Percentiles rank a stretch among this genome's conserved stretches.
These are phyloP conservation scores for Telenomus remus DNA, from an alignment of 1,140 invertebrate genomes.

Conservation along the genomic window DNA sequence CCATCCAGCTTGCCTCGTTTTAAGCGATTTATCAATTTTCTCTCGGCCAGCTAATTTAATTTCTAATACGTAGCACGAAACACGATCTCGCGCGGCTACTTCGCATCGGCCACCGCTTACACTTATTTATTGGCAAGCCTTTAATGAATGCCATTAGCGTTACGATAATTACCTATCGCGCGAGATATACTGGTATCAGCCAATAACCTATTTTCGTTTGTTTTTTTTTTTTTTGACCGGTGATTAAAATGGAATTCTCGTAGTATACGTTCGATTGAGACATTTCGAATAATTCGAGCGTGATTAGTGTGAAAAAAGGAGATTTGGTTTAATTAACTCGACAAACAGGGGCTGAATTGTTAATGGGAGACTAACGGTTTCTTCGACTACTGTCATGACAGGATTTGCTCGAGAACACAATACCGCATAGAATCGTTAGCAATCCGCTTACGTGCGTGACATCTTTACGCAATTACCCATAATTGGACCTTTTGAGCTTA, in stretches of 20 bases:
- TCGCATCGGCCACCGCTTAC: too few species aligned
- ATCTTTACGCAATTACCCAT: constrained; percentile 76
- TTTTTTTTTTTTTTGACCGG: too few species aligned
- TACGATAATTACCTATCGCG: too few species aligned
- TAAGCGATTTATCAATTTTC: constrained; percentile 74
- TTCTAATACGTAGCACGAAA: constrained; percentile 33
- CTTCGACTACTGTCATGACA: constrained; percentile 48
- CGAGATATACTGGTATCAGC: too few species aligned
- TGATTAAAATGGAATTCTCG: too few species aligned
- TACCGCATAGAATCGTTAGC: constrained; percentile 66
- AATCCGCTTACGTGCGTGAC: constrained; percentile 75
- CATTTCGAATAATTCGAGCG: too few species aligned
- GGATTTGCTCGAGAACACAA: constrained; percentile 66
- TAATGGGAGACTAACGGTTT: constrained; percentile 66
- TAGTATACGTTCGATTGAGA: too few species aligned
- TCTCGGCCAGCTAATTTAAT: constrained; percentile 70
- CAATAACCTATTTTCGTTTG: too few species aligned
- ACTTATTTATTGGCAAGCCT: too few species aligned
- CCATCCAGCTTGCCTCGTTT: constrained; percentile 64
- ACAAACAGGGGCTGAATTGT: constrained; percentile 49
- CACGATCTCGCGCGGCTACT: not conserved
- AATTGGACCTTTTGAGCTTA: constrained; percentile 69
- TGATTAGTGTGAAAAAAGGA: too few species aligned
- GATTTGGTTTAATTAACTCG: not conserved
- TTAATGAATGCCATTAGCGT: too few species aligned